Conservation (phyloP, 2,113 vertebrate species). For the Dipodomys ordii region DNA sequence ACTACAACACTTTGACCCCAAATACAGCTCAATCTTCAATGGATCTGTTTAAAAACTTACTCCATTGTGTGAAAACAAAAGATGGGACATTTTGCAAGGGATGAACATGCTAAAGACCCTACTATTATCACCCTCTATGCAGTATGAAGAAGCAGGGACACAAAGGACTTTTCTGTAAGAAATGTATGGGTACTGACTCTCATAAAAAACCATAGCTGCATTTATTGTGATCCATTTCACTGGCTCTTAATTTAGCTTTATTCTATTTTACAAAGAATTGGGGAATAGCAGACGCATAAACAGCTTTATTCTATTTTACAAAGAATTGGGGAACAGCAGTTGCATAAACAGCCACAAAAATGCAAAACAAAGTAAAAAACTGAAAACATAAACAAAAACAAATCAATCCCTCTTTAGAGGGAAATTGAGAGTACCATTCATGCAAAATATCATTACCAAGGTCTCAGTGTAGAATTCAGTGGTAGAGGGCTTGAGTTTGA, state of each 20-base stretch:
- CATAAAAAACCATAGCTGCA: neutral
- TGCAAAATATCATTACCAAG: neutral
- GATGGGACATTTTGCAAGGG: neutral
- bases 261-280: too few species aligned
- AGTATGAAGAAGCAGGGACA: neutral
- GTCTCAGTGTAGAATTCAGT: neutral
- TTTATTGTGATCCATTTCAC: neutral
- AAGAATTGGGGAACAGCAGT: neutral
- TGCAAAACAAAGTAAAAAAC: neutral
- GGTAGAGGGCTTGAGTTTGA: neutral
- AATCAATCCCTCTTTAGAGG: neutral
- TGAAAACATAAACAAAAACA: neutral
- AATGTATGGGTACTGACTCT: neutral
- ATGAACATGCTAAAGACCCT: neutral
- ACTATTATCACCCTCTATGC: neutral
- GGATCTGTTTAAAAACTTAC: neutral
- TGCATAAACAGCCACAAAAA: neutral
- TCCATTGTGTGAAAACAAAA: neutral
- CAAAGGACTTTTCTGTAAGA: neutral
- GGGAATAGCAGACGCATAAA: neutral
- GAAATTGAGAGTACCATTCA: neutral
- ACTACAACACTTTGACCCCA: neutral
- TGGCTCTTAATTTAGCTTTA: neutral
- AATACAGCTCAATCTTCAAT: neutral
- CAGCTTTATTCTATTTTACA: too few species aligned